Evolutionary conservation across 2,113 vertebrate genomes (phyloP).

Genomic region (Burhinus oedicnemus): DNA sequence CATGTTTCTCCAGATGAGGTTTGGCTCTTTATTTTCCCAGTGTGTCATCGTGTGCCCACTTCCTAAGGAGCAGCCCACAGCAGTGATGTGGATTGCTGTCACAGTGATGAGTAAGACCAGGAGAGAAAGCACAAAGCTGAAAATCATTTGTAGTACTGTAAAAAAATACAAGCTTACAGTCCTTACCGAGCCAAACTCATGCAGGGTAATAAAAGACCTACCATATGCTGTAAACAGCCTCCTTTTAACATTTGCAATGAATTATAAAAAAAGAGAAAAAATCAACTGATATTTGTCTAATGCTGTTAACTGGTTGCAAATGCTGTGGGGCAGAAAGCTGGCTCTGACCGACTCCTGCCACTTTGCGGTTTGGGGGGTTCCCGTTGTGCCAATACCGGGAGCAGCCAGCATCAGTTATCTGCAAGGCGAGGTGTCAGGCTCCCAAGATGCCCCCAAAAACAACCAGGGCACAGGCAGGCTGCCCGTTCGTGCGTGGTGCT

Average conservation of each 20-base stretch:
- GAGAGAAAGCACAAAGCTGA: not conserved
- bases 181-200: not conserved
- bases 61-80: constrained; percentile 20
- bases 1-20: not conserved
- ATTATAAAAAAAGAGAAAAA: not conserved
- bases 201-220: not conserved
- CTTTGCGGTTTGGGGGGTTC: not conserved
- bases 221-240: not conserved
- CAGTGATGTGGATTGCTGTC: constrained; percentile 13
- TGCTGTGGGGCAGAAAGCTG: not conserved
- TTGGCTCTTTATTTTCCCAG: not conserved
- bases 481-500: accelerated
- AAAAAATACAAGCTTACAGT: not conserved
- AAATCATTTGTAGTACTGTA: not conserved
- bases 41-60: constrained; percentile 15
- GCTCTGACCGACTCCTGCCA: not conserved
- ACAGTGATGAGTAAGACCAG: constrained; percentile 10
- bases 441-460: not conserved
- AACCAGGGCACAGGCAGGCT: not conserved
- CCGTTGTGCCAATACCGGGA: accelerated
- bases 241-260: not conserved
- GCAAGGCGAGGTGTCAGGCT: not conserved
- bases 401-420: not conserved
- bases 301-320: not conserved
- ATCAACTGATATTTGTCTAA: not conserved